A percentile compares a stretch with the other conserved stretches of the same genome.
Conservation (phyloP, 1,140 invertebrate genomes). For the Vanessa tameamea region DNA sequence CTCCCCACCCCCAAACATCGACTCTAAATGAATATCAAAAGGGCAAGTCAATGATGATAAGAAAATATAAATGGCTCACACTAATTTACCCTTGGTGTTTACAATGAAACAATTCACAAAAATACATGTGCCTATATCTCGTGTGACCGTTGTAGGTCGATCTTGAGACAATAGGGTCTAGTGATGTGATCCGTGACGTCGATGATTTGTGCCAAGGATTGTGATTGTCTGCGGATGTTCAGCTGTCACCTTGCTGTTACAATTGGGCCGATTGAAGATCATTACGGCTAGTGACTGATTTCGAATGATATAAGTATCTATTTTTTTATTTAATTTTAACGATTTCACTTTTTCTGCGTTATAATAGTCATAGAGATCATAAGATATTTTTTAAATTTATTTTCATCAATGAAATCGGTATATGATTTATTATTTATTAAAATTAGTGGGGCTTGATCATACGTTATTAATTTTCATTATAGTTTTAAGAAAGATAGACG, state of each 20-base stretch:
- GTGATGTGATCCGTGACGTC: slow-evolving; percentile 65
- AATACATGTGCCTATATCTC: slow-evolving; percentile 13
- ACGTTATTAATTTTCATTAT: too few species aligned
- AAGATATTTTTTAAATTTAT: too few species aligned
- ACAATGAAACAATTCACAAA: slow-evolving; percentile 35
- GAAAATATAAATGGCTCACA: neutral
- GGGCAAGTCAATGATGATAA: too few species aligned
- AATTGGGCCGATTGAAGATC: slow-evolving; percentile 54
- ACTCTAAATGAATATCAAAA: too few species aligned
- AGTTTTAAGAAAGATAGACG: too few species aligned
- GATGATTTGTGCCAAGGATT: slow-evolving; percentile 67
- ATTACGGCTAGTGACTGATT: neutral
- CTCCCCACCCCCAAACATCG: too few species aligned
- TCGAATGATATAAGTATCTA: neutral
- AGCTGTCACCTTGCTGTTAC: slow-evolving; percentile 56
- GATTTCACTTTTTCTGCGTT: neutral
- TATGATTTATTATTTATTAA: too few species aligned
- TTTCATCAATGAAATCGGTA: too few species aligned
- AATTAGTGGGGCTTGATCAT: too few species aligned
- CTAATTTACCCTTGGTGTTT: slow-evolving; percentile 9
- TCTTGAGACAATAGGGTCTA: slow-evolving; percentile 62
- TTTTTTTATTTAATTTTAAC: neutral
- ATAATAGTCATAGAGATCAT: too few species aligned
- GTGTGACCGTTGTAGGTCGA: slow-evolving; percentile 54
- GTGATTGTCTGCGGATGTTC: slow-evolving; percentile 57